phyloP scores from a whole-genome alignment of 1,140 invertebrate species.

The Habropoda laboriosa region DNA sequence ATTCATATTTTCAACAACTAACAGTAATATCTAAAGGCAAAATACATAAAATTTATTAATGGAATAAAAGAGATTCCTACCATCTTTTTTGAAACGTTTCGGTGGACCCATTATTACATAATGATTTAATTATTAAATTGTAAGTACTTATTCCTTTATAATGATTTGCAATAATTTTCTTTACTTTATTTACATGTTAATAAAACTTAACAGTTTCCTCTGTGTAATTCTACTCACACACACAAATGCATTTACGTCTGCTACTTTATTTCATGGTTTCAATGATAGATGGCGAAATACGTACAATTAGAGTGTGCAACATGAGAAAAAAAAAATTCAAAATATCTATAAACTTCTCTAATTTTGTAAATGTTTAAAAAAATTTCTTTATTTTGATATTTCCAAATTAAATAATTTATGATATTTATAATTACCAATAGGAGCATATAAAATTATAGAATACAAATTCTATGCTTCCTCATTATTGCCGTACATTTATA shows the following conservation, averaged over 20 bases:
- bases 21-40: neutral
- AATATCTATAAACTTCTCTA: no score
- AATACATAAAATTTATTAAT: neutral
- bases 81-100: constrained; percentile 79
- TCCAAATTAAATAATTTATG: no score
- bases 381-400: no score
- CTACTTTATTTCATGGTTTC: neutral
- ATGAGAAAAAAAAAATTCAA: neutral
- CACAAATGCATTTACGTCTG: neutral
- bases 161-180: neutral
- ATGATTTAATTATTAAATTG: constrained; percentile 17
- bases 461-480: no score
- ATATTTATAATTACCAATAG: no score
- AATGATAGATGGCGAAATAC: neutral
- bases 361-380: no score
- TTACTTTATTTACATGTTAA: neutral
- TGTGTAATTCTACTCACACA: no score
- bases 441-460: no score
- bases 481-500: no score
- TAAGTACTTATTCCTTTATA: neutral
- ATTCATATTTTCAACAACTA: neutral
- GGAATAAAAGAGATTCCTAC: constrained; percentile 61
- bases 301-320: no score
- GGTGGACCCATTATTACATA: constrained; percentile 79
- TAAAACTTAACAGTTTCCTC: neutral